Evolutionary conservation across 2,113 vertebrate genomes (phyloP), one percentile per base, ranked within the genome.

Genomic region (Lampris megalopsis): DNA sequence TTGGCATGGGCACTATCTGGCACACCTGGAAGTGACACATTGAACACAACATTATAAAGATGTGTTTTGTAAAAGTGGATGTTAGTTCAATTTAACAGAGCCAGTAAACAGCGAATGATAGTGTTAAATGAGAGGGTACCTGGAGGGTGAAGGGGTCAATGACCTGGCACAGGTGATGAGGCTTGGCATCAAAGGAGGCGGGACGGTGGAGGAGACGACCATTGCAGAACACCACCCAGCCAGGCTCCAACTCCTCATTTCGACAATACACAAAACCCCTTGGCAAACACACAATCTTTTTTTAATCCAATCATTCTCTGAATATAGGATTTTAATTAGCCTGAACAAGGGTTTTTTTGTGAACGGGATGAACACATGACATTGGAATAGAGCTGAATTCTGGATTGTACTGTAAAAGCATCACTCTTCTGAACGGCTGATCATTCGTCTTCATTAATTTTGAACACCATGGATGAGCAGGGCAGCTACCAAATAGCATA

Each of bases 211-310:
- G 96, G 52, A 99, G 96, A 62, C 90, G 93, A 63, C 94, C 87
- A 0, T 88, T 94, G 90, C 96, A 95, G 71, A 97, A 97, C 68
- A 97, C 96, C 61, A 99, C 91, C 98, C 98, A 99, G 24, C 98
- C 97, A 0, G 96, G 82, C 81, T 99, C 98, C 91, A 99, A 85
- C 71, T 99, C 98, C 87, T 99, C 98, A 0, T 99, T 99, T 49
- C 97, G 94, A 91, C 96, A 98, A 86, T 99, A 99, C 72, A 99
- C 97, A 90, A 99, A 99, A 2, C 98, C 97, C 85, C 98, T 99
- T 89, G 71, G 42, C 41, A 82, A 58, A 83, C 75, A 88, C 61
- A 82, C 24, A 64, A 57, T 67, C 40, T 63, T 72, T 65, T 72
- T n/a, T 40, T 6, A 65, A 53, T 53, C 3, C 50, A 53, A 13